Evolutionary conservation across 2,113 vertebrate species (phyloP).

Genomic region (Empidonax alnorum): DNA sequence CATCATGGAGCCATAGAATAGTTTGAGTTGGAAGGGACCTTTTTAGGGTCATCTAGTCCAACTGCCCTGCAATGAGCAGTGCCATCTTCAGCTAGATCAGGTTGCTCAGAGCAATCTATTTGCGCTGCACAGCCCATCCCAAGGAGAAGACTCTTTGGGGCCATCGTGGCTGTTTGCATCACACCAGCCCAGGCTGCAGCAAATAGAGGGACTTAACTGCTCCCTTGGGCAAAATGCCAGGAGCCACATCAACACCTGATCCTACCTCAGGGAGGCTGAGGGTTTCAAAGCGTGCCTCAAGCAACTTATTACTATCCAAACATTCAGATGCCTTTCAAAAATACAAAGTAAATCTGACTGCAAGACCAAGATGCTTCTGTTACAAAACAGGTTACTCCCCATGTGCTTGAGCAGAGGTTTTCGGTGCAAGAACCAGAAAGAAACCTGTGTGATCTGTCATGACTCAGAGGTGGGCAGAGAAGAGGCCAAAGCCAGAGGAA

Average conservation of each 20-base stretch:
- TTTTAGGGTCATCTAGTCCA: not conserved
- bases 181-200: not conserved
- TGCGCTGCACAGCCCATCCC: not conserved
- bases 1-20: not conserved
- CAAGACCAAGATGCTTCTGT: not conserved
- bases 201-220: fast-evolving
- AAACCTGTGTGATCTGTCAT: not conserved
- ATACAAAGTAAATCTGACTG: not conserved
- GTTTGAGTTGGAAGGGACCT: not conserved
- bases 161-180: not conserved
- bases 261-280: not conserved
- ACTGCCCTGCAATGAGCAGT: not conserved
- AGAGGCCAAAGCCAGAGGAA: not conserved
- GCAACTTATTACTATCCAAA: not conserved
- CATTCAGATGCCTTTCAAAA: not conserved
- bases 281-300: not conserved
- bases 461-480: not conserved
- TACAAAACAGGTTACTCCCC: not conserved
- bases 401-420: not conserved
- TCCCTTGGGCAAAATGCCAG: not conserved
- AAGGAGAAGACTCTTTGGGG: not conserved
- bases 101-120: not conserved
- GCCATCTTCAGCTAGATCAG: not conserved
- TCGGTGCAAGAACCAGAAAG: not conserved
- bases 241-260: not conserved